Conservation (phyloP, 1,140 invertebrate genomes). For the Drosophila orena region DNA sequence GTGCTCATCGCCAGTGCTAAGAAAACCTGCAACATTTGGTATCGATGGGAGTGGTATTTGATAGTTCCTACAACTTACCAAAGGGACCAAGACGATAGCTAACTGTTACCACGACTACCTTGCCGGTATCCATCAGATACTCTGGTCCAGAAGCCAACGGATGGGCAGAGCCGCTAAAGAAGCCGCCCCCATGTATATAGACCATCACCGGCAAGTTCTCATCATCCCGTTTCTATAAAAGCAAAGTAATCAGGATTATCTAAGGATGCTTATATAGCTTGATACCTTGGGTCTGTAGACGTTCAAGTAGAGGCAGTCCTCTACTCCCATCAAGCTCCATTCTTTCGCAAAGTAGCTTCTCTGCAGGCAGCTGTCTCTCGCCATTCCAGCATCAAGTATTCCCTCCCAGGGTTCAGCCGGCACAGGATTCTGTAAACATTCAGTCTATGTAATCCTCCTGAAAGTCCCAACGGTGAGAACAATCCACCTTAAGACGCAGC, state of each 20-base stretch:
- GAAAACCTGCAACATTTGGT: constrained; percentile 54
- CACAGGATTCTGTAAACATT: constrained; percentile 59
- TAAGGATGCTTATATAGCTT: neutral
- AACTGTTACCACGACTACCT: constrained; percentile 86
- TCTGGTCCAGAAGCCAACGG: constrained; percentile 78
- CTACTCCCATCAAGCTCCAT: constrained; percentile 67
- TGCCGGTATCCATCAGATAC: constrained; percentile 84
- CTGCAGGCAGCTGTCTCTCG: constrained; percentile 60
- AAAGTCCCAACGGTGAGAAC: no score
- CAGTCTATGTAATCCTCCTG: neutral
- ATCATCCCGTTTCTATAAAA: neutral
- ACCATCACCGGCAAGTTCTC: constrained; percentile 86
- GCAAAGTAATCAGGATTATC: no score
- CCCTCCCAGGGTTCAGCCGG: constrained; percentile 47
- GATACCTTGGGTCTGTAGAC: constrained; percentile 86
- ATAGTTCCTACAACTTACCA: constrained; percentile 23
- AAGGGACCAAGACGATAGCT: constrained; percentile 87
- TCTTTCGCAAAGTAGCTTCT: constrained; percentile 41
- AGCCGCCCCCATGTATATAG: constrained; percentile 87
- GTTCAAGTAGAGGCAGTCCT: constrained; percentile 88
- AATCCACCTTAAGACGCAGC: constrained; percentile 60
- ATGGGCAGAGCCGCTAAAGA: constrained; percentile 82
- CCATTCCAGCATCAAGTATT: constrained; percentile 42
- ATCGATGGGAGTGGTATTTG: no score
- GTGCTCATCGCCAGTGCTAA: constrained; percentile 76